phyloP scores from a whole-genome alignment of 2,797 vertebrate genomes.

The Rhincodon typus region DNA sequence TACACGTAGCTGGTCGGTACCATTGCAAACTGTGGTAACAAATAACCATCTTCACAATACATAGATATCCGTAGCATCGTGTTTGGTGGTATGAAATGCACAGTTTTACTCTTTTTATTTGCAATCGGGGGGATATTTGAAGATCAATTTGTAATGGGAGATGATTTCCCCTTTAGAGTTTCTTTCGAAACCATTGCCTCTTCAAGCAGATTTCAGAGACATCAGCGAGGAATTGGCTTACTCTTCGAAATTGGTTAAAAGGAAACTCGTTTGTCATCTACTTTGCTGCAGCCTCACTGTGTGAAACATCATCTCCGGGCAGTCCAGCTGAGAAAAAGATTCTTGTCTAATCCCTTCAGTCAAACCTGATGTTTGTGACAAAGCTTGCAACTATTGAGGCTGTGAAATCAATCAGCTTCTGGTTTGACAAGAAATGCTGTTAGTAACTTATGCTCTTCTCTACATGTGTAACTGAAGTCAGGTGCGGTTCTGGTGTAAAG shows the following conservation, averaged over 20 bases:
- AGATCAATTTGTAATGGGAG: background rate
- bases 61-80: background rate
- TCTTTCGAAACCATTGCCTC: background rate
- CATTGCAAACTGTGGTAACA: background rate
- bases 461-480: background rate
- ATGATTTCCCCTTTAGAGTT: background rate
- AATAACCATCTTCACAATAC: background rate
- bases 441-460: background rate
- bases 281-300: background rate
- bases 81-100: background rate
- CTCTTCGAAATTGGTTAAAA: background rate
- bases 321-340: background rate
- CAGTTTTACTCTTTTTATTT: background rate
- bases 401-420: background rate
- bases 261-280: background rate
- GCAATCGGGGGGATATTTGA: background rate
- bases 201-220: background rate
- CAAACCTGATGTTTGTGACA: background rate
- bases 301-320: background rate
- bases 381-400: background rate
- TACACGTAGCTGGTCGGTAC: background rate
- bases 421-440: constrained; percentile 10
- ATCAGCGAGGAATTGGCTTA: background rate
- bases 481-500: background rate
- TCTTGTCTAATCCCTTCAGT: background rate